These are phyloP conservation scores for Tromatobia lineatoria DNA, from an alignment of 2,888 invertebrate genomes.

Conservation along the genomic window DNA sequence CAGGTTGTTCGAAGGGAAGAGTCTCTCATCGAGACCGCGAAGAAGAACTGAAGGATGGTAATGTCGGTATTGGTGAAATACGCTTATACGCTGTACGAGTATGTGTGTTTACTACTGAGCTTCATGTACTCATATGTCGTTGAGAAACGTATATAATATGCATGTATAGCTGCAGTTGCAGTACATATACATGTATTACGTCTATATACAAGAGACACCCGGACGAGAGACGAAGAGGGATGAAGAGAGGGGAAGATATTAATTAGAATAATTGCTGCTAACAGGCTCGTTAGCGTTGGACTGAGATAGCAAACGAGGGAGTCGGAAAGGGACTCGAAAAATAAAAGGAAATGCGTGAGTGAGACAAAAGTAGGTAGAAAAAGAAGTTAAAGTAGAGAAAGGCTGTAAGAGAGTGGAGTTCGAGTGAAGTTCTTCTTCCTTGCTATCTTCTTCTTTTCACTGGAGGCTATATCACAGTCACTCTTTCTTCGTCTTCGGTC, in stretches of 20 bases:
- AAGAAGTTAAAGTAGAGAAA: conserved; percentile 35
- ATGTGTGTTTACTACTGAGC: conserved; percentile 16
- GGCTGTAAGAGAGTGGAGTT: conserved; percentile 43
- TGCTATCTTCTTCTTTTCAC: conserved; percentile 53
- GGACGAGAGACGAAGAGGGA: conserved; percentile 44
- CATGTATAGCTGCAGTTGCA: conserved; percentile 1
- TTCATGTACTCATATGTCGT: conserved; percentile 12
- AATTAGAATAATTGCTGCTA: conserved; percentile 85
- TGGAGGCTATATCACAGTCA: conserved; percentile 48
- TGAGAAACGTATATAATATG: neutral
- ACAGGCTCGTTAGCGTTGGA: conserved; percentile 85
- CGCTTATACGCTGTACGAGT: conserved; percentile 14
- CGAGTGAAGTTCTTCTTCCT: conserved; percentile 53
- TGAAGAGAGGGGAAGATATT: conserved; percentile 81
- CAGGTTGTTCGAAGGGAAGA: conserved; percentile 52
- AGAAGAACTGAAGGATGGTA: conserved; percentile 54
- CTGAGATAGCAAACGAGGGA: conserved; percentile 82
- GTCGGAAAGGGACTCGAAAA: conserved; percentile 74
- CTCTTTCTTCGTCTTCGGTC: conserved; percentile 49
- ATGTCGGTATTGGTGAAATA: conserved; percentile 41
- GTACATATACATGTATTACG: conserved; percentile 7
- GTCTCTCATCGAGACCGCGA: conserved; percentile 54
- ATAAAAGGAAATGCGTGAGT: conserved; percentile 75
- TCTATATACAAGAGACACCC: conserved; percentile 16
- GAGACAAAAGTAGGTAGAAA: conserved; percentile 48